Evolutionary conservation across 2,888 invertebrate genomes (phyloP), one percentile per base, ranked within the genome.

Genomic region (Oxytorus armatus): DNA sequence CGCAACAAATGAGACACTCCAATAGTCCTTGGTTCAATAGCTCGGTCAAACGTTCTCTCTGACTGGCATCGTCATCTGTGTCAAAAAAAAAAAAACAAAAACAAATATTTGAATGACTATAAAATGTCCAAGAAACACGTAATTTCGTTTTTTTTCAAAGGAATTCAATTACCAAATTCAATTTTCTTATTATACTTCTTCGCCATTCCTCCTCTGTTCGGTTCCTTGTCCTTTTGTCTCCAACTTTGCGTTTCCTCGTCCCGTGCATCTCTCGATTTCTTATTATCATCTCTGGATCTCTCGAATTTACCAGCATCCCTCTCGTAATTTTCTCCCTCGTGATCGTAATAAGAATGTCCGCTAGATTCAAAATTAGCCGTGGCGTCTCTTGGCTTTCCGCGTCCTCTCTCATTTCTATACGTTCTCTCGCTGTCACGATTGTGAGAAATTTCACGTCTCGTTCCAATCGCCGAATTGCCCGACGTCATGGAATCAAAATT

Each of bases 1-100:
- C 98, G 89, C 97, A 98, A 90, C 99, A 99, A 14, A 99, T 98
- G 86, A 98, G 94, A 91, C 99, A 99, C 92, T 99, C 99, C 77
- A 98, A 93, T 0, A 94, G 94, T 0, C 97, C 96, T 78, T 94
- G 95, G 83, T 95, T 95, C 63, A 99, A 93, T 92, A 98, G 97
- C 57, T 97, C 96, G 11, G 95, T 96, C 18, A 99, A 93, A 68
- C 96, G 94, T 89, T 97, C 97, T 61, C 96, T 93, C 91, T 97
- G 97, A n/a, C 95, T 96, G 85, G 95, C 94, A 81, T 94, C 94
- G 83, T 93, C 93, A 79, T 92, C 92, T 92, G 57, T 4, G 33
- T 7, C 78, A 59, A 72, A 73, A 8, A 77, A 79, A 77, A 36
- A 36, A 36, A 36, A 8, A 7, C 4, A 36, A 7, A 7, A 7